Conservation (phyloP, 2,888 invertebrate species). For the Herminia tarsipennalis region DNA sequence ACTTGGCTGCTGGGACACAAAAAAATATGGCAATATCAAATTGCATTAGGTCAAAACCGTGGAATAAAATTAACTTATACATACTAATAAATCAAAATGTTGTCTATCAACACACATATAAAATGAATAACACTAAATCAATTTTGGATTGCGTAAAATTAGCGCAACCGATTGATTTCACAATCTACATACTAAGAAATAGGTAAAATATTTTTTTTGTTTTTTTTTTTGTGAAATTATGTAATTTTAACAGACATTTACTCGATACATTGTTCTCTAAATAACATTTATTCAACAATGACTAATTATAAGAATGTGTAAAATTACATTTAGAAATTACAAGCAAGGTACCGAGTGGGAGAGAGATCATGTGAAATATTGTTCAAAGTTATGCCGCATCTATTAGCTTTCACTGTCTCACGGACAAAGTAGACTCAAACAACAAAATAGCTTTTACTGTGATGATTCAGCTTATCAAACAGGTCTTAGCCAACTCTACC, state of each 20-base stretch:
- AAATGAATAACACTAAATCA: too few species aligned
- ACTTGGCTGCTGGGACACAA: too few species aligned
- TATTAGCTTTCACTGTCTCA: constrained; percentile 73
- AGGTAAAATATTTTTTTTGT: not conserved
- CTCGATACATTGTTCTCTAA: constrained; percentile 13
- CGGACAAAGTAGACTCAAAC: constrained; percentile 44
- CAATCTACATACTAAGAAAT: not conserved
- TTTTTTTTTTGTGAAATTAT: not conserved
- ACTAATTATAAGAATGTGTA: constrained; percentile 38
- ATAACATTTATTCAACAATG: constrained; percentile 28
- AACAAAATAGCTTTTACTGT: constrained; percentile 38
- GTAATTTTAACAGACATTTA: not conserved
- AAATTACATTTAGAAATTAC: constrained; percentile 42
- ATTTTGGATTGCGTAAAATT: too few species aligned
- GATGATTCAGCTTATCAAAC: constrained; percentile 42
- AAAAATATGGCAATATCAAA: too few species aligned
- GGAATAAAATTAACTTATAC: too few species aligned
- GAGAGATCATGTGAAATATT: constrained; percentile 70
- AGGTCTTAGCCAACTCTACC: constrained; percentile 27
- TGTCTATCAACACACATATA: too few species aligned
- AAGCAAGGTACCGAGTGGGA: constrained; percentile 50
- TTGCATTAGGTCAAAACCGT: too few species aligned
- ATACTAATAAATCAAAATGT: too few species aligned
- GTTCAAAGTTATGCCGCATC: constrained; percentile 53
- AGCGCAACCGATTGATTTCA: not conserved